Evolutionary conservation across 2,888 invertebrate species (phyloP).

Genomic region (Perizoma affinitatum): DNA sequence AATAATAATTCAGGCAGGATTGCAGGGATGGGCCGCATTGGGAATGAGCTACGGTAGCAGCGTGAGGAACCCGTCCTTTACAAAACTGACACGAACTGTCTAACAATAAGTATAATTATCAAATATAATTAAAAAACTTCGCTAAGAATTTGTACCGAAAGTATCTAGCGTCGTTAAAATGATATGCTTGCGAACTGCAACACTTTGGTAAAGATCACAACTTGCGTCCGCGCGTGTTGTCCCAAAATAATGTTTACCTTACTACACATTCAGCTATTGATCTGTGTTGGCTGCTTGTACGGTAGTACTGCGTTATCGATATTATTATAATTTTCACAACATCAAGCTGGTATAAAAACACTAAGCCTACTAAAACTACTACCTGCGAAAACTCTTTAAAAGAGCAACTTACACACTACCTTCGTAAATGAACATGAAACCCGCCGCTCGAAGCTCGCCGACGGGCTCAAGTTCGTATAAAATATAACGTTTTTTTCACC

Average conservation of each 20-base stretch:
- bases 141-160: conserved; percentile 79
- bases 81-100: conserved; percentile 72
- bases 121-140: conserved; percentile 77
- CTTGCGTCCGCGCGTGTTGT: conserved; percentile 59
- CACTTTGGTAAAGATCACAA: conserved; percentile 78
- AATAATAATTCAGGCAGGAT: conserved; percentile 75
- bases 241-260: conserved; percentile 54
- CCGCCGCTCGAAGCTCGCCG: conserved; percentile 43
- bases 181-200: conserved; percentile 81
- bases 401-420: conserved; percentile 80
- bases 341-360: conserved; percentile 85
- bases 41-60: conserved; percentile 49
- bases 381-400: conserved; percentile 83
- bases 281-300: conserved; percentile 74
- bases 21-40: conserved; percentile 56
- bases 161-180: conserved; percentile 79
- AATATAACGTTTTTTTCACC: conserved; percentile 77
- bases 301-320: conserved; percentile 72
- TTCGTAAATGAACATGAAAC: conserved; percentile 78
- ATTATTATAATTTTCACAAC: conserved; percentile 83
- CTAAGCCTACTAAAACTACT: conserved; percentile 84
- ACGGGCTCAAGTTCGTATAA: conserved; percentile 73
- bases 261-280: conserved; percentile 79
- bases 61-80: conserved; percentile 50
- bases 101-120: conserved; percentile 74